Conservation (phyloP, 2,113 vertebrate species). For the Panthera uncia region DNA sequence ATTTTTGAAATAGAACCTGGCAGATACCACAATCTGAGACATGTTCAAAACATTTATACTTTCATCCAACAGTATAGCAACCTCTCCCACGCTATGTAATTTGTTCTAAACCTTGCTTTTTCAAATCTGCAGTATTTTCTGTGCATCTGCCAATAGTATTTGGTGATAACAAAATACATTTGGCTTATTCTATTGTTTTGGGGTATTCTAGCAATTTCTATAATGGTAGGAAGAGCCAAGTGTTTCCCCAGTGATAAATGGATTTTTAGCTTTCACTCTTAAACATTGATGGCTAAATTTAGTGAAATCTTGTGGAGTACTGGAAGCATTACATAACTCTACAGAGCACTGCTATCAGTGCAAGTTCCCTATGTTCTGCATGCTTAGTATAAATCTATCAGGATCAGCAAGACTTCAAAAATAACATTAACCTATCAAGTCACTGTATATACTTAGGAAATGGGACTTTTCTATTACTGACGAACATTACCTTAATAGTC, state of each 20-base stretch:
- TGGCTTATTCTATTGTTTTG: conserved; percentile 39
- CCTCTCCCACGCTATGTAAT: conserved; percentile 40
- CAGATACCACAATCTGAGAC: conserved; percentile 12
- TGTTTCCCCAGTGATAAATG: not conserved
- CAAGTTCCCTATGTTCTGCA: not conserved
- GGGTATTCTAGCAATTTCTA: conserved; percentile 38
- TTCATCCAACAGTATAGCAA: not conserved
- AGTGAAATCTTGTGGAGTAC: not conserved
- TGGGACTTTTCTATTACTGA: not conserved
- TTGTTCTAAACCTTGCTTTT: conserved; percentile 35
- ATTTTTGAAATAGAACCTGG: conserved; percentile 56
- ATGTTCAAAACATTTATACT: conserved; percentile 34
- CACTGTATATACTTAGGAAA: not conserved
- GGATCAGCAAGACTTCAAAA: conserved; percentile 13
- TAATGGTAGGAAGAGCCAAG: not conserved
- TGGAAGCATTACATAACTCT: not conserved
- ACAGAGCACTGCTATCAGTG: not conserved
- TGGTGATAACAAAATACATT: not conserved
- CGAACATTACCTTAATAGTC: not conserved
- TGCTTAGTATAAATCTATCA: not conserved
- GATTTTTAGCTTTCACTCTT: conserved; percentile 37
- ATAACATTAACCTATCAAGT: not conserved
- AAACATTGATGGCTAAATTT: conserved; percentile 39
- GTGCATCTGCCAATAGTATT: not conserved
- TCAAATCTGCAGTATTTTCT: not conserved